Evolutionary conservation across 2,113 vertebrate genomes (phyloP).

Genomic region (Aldabrachelys gigantea): DNA sequence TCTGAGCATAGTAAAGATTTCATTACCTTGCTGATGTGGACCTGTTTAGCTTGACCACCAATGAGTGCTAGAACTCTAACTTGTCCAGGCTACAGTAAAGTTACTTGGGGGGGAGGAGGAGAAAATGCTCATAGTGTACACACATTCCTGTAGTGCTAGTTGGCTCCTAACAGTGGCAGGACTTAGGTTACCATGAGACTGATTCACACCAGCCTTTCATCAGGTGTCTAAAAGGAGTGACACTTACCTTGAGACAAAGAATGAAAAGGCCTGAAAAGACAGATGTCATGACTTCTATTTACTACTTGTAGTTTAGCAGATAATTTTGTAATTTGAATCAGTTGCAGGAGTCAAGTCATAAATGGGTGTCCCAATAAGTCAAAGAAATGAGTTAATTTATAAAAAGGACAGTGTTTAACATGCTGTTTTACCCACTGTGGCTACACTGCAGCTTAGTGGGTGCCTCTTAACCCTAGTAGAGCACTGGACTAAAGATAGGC

Average conservation of each 20-base stretch:
- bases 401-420: not conserved
- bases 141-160: not conserved
- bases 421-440: no score
- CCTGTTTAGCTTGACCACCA: not conserved
- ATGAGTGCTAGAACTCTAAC: no score
- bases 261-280: not conserved
- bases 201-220: no score
- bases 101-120: no score
- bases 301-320: not conserved
- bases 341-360: not conserved
- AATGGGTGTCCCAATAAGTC: not conserved
- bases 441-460: not conserved
- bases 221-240: not conserved
- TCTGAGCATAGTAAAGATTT: not conserved
- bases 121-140: no score
- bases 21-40: not conserved
- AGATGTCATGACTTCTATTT: not conserved
- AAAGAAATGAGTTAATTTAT: not conserved
- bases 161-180: not conserved
- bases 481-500: no score
- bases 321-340: not conserved
- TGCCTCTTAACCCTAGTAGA: no score
- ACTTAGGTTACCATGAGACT: not conserved
- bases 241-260: not conserved
- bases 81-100: no score